Percentiles rank a stretch among this genome's conserved stretches.
Conservation (phyloP, 2,113 vertebrate species). For the Poicephalus gulielmi region DNA sequence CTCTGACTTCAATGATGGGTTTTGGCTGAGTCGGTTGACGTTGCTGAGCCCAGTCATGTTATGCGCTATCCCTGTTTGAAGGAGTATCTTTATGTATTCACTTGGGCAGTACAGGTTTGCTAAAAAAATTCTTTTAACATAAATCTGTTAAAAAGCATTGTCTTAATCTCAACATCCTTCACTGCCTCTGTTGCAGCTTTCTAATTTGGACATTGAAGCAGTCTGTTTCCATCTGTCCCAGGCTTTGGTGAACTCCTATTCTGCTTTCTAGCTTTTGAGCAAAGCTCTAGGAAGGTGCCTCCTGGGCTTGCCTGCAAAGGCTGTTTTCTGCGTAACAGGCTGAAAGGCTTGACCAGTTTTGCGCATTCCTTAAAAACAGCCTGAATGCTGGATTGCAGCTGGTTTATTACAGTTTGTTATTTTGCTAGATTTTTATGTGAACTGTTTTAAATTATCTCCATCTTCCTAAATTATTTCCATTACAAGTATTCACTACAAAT, state of each 20-base stretch:
- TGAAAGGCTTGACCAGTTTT: background rate
- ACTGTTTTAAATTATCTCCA: background rate
- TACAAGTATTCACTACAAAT: background rate
- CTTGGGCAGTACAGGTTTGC: background rate
- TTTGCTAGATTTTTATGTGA: background rate
- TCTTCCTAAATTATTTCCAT: background rate
- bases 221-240: background rate
- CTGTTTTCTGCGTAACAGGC: background rate
- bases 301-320: background rate
- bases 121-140: background rate
- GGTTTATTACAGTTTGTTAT: background rate
- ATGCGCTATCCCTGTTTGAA: background rate
- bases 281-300: background rate
- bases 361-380: background rate
- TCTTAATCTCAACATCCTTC: background rate
- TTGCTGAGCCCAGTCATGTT: background rate
- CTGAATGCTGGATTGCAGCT: background rate
- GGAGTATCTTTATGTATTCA: background rate
- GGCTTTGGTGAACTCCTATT: accelerated
- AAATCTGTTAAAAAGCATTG: background rate
- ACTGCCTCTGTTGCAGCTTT: background rate
- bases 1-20: background rate
- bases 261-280: background rate
- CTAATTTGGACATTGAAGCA: background rate
- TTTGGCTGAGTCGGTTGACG: background rate